These are phyloP conservation scores for Lacerta viridis DNA, from an alignment of 2,797 vertebrate genomes.

Conservation along the genomic window DNA sequence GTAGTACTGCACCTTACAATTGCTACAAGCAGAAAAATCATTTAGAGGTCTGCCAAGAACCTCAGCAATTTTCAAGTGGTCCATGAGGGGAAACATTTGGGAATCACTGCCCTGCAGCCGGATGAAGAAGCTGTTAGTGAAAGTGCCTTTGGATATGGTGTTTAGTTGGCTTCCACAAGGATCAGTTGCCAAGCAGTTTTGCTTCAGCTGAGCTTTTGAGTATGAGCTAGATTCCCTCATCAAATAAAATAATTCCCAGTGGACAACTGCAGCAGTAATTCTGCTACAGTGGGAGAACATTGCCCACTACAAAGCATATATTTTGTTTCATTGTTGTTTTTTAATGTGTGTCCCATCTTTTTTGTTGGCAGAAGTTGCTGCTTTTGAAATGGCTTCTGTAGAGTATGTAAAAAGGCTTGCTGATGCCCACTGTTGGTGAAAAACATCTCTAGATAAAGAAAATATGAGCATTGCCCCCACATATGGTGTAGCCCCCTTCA, in stretches of 20 bases:
- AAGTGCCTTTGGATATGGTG: slow-evolving; percentile 11
- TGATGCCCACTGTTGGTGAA: fast-evolving
- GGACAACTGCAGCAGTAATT: neutral
- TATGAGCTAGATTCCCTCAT: neutral
- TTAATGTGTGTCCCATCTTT: no score
- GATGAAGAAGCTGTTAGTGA: neutral
- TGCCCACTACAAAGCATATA: neutral
- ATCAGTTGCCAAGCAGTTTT: neutral
- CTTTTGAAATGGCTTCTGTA: neutral
- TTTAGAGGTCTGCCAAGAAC: no score
- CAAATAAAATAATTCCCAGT: neutral
- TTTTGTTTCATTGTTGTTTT: neutral
- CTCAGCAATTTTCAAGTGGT: no score
- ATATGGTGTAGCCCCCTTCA: neutral
- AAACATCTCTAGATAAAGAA: neutral
- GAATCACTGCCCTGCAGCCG: neutral
- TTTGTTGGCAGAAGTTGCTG: no score
- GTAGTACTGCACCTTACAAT: no score
- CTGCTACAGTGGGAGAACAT: neutral
- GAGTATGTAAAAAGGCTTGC: neutral
- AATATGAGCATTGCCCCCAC: neutral
- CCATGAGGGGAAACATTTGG: no score
- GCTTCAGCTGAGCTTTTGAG: neutral
- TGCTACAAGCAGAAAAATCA: no score
- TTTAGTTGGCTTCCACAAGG: neutral